These are phyloP conservation scores for Falco rusticolus DNA, from an alignment of 2,797 vertebrate species.

Conservation along the genomic window DNA sequence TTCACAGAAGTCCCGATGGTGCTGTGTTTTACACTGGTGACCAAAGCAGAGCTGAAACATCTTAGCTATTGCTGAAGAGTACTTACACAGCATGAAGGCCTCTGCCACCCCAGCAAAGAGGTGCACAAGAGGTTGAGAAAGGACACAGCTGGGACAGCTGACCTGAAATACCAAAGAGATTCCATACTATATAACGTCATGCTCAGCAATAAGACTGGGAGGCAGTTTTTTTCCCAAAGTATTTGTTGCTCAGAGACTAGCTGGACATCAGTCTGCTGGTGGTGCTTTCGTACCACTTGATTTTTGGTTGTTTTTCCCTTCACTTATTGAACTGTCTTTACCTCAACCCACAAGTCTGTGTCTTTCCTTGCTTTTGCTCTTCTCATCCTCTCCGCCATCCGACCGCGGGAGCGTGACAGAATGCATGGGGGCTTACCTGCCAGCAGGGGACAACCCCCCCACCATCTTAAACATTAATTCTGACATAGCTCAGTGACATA, in stretches of 20 bases:
- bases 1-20: neutral
- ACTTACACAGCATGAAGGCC: neutral
- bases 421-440: neutral
- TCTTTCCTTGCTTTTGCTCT: neutral
- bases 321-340: neutral
- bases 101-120: neutral
- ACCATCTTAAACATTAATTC: neutral
- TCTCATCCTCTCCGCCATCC: neutral
- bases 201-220: neutral
- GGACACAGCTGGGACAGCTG: constrained; percentile 62
- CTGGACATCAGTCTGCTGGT: neutral
- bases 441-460: neutral
- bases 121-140: neutral
- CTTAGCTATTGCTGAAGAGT: neutral
- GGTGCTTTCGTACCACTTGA: neutral
- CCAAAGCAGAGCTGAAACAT: neutral
- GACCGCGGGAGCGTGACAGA: neutral
- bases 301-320: neutral
- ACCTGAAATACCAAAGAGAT: constrained; percentile 44
- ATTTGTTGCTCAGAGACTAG: neutral
- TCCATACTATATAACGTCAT: neutral
- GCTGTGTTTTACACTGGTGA: neutral
- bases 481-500: neutral
- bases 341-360: neutral
- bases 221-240: neutral